phyloP scores from a whole-genome alignment of 2,113 vertebrate species.

The Elephantulus edwardii region DNA sequence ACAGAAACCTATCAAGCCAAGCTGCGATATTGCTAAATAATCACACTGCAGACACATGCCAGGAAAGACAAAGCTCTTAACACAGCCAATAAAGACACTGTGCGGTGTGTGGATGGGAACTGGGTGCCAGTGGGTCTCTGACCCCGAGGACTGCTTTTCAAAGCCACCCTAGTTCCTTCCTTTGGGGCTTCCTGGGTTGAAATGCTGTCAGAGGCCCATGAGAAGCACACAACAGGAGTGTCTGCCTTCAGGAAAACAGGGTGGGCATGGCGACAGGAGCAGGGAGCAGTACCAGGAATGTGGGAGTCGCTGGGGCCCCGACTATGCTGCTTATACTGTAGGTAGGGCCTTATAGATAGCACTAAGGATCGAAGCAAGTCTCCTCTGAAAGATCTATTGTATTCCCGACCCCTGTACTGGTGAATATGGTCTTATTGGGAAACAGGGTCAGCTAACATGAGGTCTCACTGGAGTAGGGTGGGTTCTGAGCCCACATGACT shows the following conservation, averaged over 20 bases:
- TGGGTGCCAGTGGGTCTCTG: background rate
- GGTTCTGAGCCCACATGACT: no score
- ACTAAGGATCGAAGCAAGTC: no score
- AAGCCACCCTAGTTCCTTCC: background rate
- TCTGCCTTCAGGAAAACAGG: background rate
- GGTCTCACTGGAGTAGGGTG: no score
- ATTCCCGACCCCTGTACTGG: no score
- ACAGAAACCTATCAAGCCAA: background rate
- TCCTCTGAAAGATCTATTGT: no score
- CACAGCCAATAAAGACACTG: no score
- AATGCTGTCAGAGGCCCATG: background rate
- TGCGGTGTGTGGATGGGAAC: background rate
- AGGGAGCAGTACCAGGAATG: fast-evolving
- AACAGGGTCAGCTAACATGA: background rate
- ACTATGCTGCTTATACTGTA: background rate
- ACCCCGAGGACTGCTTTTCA: background rate
- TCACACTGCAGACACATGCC: fast-evolving
- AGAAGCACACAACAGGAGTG: background rate
- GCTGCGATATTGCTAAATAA: background rate
- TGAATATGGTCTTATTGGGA: no score
- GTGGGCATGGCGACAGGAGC: fast-evolving
- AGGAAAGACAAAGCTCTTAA: background rate
- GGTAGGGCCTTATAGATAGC: background rate
- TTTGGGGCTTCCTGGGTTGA: background rate
- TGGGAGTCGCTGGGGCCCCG: background rate